Conservation (phyloP, 2,888 invertebrate genomes). For the Chelonus formosanus region DNA sequence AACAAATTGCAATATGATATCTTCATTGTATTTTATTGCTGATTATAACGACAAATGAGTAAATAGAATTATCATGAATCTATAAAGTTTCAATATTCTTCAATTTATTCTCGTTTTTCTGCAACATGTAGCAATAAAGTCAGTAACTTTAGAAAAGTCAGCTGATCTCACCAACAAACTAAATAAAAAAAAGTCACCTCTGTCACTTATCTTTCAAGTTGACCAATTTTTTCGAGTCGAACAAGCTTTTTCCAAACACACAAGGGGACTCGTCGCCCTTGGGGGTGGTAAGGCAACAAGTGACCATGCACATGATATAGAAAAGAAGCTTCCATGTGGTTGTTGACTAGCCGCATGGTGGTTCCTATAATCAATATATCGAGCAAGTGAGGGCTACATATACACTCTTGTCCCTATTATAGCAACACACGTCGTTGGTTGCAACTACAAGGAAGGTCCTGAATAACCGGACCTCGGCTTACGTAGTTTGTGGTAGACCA, state of each 20-base stretch:
- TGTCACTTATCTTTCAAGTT: slow-evolving; percentile 14
- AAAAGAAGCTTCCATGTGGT: slow-evolving; percentile 43
- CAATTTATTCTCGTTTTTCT: no score
- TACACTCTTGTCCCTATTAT: slow-evolving; percentile 26
- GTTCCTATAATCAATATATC: slow-evolving; percentile 58
- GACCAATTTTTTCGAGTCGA: slow-evolving; percentile 23
- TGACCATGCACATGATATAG: slow-evolving; percentile 35
- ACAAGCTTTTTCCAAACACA: slow-evolving; percentile 54
- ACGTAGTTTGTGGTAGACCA: slow-evolving; percentile 61
- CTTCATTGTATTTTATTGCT: no score
- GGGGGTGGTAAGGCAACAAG: slow-evolving; percentile 36
- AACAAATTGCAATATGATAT: no score
- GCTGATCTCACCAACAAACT: not conserved
- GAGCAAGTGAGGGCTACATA: slow-evolving; percentile 45
- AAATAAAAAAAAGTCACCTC: slow-evolving; percentile 4
- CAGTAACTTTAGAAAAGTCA: no score
- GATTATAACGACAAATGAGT: no score
- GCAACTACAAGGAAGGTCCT: slow-evolving; percentile 29
- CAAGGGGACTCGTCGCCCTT: slow-evolving; percentile 42
- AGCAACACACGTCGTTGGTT: slow-evolving; percentile 33
- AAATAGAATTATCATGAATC: no score
- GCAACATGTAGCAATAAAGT: not conserved
- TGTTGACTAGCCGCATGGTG: slow-evolving; percentile 54
- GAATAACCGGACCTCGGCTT: slow-evolving; percentile 41
- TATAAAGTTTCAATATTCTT: no score